Percentiles rank a stretch among this genome's conserved stretches.
Evolutionary conservation across 2,113 vertebrate genomes (phyloP).

Genomic region (Electrona antarctica): DNA sequence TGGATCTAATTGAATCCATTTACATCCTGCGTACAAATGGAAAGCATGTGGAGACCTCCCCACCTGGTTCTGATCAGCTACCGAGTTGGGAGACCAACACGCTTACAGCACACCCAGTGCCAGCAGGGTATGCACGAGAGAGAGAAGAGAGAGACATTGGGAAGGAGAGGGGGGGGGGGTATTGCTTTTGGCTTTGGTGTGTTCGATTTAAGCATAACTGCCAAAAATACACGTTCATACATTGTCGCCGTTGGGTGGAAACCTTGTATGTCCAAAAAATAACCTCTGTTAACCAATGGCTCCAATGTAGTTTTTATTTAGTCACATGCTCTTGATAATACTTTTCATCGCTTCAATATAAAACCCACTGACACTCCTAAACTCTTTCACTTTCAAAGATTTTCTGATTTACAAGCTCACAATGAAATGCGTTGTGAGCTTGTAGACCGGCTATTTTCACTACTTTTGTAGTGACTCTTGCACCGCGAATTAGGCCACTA

Average conservation of each 20-base stretch:
- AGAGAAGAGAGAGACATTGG: slow-evolving; percentile 12
- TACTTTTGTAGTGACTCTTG: too few species aligned
- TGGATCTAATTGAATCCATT: slow-evolving; percentile 82
- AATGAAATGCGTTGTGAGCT: too few species aligned
- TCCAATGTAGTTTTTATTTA: too few species aligned
- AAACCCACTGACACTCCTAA: too few species aligned
- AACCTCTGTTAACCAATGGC: too few species aligned
- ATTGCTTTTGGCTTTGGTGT: slow-evolving; percentile 53
- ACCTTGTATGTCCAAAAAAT: too few species aligned
- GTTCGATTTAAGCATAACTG: slow-evolving; percentile 40
- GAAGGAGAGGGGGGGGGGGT: slow-evolving; percentile 31
- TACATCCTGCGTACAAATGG: slow-evolving; percentile 77
- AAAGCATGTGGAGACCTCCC: slow-evolving; percentile 77
- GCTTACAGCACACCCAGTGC: slow-evolving; percentile 45
- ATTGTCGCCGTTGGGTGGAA: neutral
- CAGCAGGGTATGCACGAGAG: slow-evolving; percentile 47
- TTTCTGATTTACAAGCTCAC: too few species aligned
- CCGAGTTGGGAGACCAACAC: slow-evolving; percentile 69
- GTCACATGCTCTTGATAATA: too few species aligned
- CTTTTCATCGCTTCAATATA: too few species aligned
- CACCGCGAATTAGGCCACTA: too few species aligned
- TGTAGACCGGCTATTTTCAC: too few species aligned
- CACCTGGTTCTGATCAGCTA: slow-evolving; percentile 83
- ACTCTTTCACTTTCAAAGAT: too few species aligned
- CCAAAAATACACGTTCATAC: slow-evolving; percentile 30